Base-by-base conservation (phyloP, 2,797 vertebrate genomes). In the Sebastiscus tertius region DNA sequence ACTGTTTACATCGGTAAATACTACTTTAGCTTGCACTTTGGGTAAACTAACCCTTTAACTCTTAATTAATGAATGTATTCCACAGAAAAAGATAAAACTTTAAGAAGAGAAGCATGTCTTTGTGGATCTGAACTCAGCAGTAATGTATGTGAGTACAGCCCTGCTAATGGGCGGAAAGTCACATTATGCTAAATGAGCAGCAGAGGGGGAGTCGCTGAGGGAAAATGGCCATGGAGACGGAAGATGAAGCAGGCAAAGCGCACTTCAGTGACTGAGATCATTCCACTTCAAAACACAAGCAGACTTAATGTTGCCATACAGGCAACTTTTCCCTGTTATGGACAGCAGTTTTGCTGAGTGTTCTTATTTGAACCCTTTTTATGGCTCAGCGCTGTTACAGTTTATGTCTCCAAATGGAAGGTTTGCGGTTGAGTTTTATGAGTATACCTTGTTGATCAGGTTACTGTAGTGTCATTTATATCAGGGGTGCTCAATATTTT, bases 261-360 rank as follows among this genome's bases (percentile, higher is more conserved):
- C 76, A 79, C 65, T 75, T 74, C 83, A 79, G 42, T 42, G 64
- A 83, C 20, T 18, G 56, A 29, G 65, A 81, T 84, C 68, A 61
- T 77, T 84, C 81, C 77, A 79, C 82, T 76, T 81, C 68, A 79
- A 34, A 89, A 83, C 83, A 86, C 75, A 77, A 13, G 69, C 26
- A 64, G 77, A 70, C 72, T 75, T 75, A 49, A 77, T 74, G 52
- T 36, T 76, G 39, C 72, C 58, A 59, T 46, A 65, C 14, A 13
- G 20, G 27, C 33, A 79, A 76, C 59, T 69, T 81, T 60, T 6
- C 52, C 6, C 33, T 18, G 31, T 63, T 70, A 69, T 59, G 71
- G 36, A 73, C 58, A 20, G 55, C n/a, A 12, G 62, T 52, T 62
- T 29, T 65, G 52, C 69, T 24, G 33, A 59, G 26, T 18, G 76